phyloP scores from a whole-genome alignment of 2,113 vertebrate species.

The Psittacara wagleri region DNA sequence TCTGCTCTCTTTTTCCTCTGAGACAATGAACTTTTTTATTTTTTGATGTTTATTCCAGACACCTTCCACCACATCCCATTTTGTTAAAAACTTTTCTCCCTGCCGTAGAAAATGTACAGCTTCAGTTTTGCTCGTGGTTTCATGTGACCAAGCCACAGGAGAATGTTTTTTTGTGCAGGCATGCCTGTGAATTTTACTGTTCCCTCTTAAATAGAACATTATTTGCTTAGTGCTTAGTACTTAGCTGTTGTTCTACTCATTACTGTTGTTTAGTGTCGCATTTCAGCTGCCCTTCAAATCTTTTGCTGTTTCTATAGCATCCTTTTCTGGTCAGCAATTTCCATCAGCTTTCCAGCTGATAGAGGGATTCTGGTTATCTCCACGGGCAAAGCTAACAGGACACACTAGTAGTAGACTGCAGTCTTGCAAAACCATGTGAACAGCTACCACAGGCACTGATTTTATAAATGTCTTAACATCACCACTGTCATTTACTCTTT shows the following conservation, averaged over 20 bases:
- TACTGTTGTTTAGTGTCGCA: not conserved
- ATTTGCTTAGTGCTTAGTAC: not conserved
- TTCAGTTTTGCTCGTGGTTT: not conserved
- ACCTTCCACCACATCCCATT: not conserved
- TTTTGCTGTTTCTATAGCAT: not conserved
- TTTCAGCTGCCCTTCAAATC: not conserved
- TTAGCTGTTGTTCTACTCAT: not conserved
- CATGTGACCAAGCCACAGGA: not conserved
- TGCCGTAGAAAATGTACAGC: not conserved
- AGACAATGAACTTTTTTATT: not conserved
- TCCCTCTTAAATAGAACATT: not conserved
- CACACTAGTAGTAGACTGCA: not conserved
- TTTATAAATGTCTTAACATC: not conserved
- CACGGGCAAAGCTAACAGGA: not conserved
- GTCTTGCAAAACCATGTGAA: not conserved
- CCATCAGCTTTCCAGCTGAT: not conserved
- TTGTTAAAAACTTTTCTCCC: not conserved
- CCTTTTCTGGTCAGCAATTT: slow-evolving; percentile 7
- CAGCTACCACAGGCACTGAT: not conserved
- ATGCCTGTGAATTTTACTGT: not conserved
- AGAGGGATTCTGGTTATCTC: not conserved
- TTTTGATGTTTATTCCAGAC: slow-evolving; percentile 39
- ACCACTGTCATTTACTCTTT: not conserved
- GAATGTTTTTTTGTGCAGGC: not conserved
- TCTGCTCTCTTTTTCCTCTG: slow-evolving; percentile 27